Base-by-base conservation (phyloP, 1,140 invertebrate genomes). In the Diploscapter pachys region DNA sequence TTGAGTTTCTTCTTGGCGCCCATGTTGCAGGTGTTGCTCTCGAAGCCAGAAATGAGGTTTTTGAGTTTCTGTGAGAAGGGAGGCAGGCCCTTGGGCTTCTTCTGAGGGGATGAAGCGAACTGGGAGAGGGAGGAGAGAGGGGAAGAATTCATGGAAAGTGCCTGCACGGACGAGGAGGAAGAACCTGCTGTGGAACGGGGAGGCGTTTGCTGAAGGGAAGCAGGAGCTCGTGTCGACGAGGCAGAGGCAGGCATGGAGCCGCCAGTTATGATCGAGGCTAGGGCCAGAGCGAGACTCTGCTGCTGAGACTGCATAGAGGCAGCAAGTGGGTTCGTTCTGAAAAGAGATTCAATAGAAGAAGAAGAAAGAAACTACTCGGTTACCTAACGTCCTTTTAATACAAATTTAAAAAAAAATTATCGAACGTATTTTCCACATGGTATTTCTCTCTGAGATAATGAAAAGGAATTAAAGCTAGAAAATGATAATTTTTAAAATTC, bases 1-100 rank as follows among this genome's bases (percentile, higher is more conserved):
- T 68, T 52, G 48, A 68, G 66, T 5, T 55, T 8, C 51, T 68
- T 68, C 2, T 68, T 68, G 2, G 53, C 52, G 48, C 66, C 66
- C 66, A 68, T 52, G 9, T 53, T 53, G 5, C 6, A 1, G 9
- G 66, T 68, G 66, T 13, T 52, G 6, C 6, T 53, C 51, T 68
- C 56, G 66, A 68, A 68, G 2, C 56, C 56, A 5, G 53, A n/a
- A 11, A 68, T 68, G 52, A 68, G 11, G 11, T 51, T 48, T 6
- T 0, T 0, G 5, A 68, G 66, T 52, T 52, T 54, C 48, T 50
- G 6, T 5, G 66, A 68, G 5, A 52, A 9, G 49, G 48, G 5
- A 6, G 66, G 66, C 9, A 68, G 66, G 31, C 31, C 31, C 31
- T 31, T 31, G 8, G 49, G 49, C 2, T 68, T 68, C 9, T 48